Evolutionary conservation across 53 echinoderm and acorn worm genomes (phyloP).

Genomic region (Echinometra lucunter): DNA sequence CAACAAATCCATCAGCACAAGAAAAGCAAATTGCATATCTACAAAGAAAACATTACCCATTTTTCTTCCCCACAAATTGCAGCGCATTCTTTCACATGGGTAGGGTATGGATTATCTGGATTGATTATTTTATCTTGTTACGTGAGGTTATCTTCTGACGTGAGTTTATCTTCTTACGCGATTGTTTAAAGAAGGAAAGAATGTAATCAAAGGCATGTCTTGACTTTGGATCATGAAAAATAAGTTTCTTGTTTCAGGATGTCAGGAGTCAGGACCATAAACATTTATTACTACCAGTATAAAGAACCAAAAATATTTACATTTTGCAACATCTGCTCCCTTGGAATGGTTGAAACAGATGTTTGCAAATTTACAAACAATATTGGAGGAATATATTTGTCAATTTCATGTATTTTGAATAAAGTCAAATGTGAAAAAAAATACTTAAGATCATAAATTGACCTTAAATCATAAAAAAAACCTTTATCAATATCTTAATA

Average conservation of each 20-base stretch:
- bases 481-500: too few species aligned
- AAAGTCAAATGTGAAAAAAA: too few species aligned
- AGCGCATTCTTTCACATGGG: neutral
- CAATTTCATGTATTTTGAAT: too few species aligned
- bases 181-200: neutral
- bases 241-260: neutral
- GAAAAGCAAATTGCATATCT: neutral
- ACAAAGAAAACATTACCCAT: too few species aligned
- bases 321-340: neutral
- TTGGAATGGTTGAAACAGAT: neutral
- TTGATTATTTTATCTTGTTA: neutral
- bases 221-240: neutral
- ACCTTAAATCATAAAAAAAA: too few species aligned
- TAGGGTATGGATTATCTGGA: neutral
- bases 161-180: neutral
- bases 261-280: neutral
- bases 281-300: neutral
- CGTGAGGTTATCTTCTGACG: too few species aligned
- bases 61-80: neutral
- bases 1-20: too few species aligned
- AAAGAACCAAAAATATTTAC: neutral
- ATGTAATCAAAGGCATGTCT: conserved; percentile 17
- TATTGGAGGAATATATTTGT: too few species aligned
- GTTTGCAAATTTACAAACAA: too few species aligned
- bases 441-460: too few species aligned